These are phyloP conservation scores for Buteo buteo DNA, from an alignment of 2,113 vertebrate species.

Conservation along the genomic window DNA sequence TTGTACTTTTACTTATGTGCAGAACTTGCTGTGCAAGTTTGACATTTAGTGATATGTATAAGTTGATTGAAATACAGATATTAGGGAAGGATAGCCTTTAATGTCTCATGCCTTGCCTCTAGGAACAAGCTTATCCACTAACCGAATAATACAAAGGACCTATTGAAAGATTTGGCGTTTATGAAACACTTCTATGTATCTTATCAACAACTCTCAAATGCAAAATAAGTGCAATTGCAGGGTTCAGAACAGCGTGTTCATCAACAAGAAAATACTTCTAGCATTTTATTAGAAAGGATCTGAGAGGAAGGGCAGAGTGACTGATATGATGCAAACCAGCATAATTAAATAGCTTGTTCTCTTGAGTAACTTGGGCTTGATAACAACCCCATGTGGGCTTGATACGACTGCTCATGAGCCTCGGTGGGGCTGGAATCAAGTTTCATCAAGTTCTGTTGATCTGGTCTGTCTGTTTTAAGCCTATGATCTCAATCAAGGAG, in stretches of 20 bases:
- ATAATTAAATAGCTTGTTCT: background rate
- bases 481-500: background rate
- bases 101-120: background rate
- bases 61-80: background rate
- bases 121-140: background rate
- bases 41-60: background rate
- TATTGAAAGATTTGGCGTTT: background rate
- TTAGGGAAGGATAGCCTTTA: background rate
- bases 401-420: background rate
- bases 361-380: background rate
- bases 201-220: conserved; percentile 5
- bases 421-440: background rate
- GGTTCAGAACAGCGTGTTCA: background rate
- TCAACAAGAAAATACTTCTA: background rate
- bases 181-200: background rate
- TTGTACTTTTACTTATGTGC: background rate
- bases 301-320: background rate
- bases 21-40: background rate
- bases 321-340: background rate
- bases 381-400: background rate
- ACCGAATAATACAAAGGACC: background rate
- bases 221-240: background rate
- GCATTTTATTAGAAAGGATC: background rate
- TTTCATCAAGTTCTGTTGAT: background rate
- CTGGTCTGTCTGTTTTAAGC: background rate